These are phyloP conservation scores for Rhagophthalmus giganteus DNA, from an alignment of 2,888 invertebrate genomes.

Conservation along the genomic window DNA sequence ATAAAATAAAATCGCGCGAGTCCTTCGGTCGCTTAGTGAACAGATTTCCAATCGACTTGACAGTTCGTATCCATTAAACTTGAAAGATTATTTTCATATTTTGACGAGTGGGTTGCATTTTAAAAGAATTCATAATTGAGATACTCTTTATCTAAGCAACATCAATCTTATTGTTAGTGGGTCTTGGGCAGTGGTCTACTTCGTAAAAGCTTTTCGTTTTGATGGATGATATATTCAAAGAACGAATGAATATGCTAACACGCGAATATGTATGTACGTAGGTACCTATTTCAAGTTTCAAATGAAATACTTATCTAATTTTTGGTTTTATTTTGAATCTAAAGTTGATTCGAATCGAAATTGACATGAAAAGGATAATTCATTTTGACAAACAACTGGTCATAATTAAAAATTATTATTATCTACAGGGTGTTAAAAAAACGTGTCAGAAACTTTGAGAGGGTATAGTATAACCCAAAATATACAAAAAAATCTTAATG, in stretches of 20 bases:
- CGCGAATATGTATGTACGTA: slow-evolving; percentile 11
- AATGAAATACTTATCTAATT: too few relatives aligned
- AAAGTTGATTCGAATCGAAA: too few relatives aligned
- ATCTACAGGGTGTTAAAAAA: too few relatives aligned
- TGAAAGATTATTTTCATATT: slow-evolving; percentile 26
- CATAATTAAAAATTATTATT: too few relatives aligned
- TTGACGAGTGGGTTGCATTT: slow-evolving; percentile 27
- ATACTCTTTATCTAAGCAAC: slow-evolving; percentile 29
- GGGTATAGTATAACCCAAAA: too few relatives aligned
- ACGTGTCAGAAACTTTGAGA: too few relatives aligned
- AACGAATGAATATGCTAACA: slow-evolving; percentile 23
- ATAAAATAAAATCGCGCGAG: too few relatives aligned
- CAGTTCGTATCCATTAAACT: slow-evolving; percentile 24
- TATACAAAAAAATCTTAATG: too few relatives aligned
- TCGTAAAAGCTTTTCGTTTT: slow-evolving; percentile 29
- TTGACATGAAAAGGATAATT: background rate
- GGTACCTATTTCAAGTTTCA: slow-evolving; percentile 3
- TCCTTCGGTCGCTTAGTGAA: too few relatives aligned
- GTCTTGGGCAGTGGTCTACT: slow-evolving; percentile 27
- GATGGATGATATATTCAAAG: slow-evolving; percentile 25
- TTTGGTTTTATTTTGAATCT: too few relatives aligned
- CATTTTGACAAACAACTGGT: too few relatives aligned
- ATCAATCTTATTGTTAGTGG: slow-evolving; percentile 31
- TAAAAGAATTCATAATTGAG: slow-evolving; percentile 30
- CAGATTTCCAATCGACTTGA: too few relatives aligned